A percentile compares a stretch with the other conserved stretches of the same genome.
phyloP scores from a whole-genome alignment of 1,140 invertebrate genomes.

The Dinoponera quadriceps region DNA sequence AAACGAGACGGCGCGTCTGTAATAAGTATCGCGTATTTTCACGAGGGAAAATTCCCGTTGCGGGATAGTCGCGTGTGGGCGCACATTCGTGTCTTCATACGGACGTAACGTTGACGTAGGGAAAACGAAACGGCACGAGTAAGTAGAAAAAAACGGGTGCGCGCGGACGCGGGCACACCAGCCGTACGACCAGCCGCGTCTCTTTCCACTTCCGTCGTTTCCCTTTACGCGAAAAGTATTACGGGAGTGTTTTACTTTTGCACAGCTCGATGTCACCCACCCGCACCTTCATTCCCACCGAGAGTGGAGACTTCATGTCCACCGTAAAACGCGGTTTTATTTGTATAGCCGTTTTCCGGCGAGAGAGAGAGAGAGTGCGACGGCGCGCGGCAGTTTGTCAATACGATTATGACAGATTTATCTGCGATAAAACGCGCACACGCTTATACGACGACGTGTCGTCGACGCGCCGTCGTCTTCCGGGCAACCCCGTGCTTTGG shows the following conservation, averaged over 20 bases:
- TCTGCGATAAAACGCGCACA: constrained; percentile 45
- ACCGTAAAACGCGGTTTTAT: constrained; percentile 49
- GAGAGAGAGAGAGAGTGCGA: no score
- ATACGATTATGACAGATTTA: constrained; percentile 61
- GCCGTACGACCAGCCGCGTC: no score
- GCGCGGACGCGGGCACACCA: no score
- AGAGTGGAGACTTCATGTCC: constrained; percentile 38
- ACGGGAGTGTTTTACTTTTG: no score
- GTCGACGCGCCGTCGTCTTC: constrained; percentile 12
- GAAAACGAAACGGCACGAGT: no score
- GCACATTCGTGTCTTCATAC: no score
- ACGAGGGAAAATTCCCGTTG: not conserved
- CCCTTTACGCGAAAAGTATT: no score
- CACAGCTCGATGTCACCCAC: no score
- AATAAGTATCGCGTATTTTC: constrained; percentile 29
- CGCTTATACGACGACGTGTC: constrained; percentile 8
- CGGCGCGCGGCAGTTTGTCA: constrained; percentile 39
- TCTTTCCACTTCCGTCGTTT: no score
- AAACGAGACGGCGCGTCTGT: not conserved
- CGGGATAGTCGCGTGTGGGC: no score
- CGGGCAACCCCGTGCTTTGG: not conserved
- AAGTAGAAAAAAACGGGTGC: no score
- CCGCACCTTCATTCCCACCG: not conserved
- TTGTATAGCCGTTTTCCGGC: constrained; percentile 52
- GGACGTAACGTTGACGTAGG: no score